These are phyloP conservation scores for Phrynocephalus versicolor DNA, from an alignment of 2,113 vertebrate species.

Conservation along the genomic window DNA sequence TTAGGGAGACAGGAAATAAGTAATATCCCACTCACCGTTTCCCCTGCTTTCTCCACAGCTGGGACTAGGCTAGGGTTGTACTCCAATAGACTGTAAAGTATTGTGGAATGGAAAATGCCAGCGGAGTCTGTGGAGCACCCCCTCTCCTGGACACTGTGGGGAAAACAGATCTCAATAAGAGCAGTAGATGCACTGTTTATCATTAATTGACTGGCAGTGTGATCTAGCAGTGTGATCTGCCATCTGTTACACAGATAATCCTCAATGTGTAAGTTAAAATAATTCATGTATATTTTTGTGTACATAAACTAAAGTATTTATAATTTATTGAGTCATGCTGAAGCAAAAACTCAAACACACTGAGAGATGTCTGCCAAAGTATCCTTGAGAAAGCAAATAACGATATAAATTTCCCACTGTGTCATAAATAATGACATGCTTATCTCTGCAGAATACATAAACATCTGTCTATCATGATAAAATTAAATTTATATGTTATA, in stretches of 20 bases:
- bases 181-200: not conserved
- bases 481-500: not conserved
- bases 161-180: not conserved
- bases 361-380: not conserved
- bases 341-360: not conserved
- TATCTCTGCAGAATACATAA: slow-evolving; percentile 5
- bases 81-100: too few relatives aligned
- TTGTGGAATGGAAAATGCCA: not conserved
- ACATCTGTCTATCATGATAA: not conserved
- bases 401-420: not conserved
- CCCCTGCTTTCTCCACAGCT: too few relatives aligned
- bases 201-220: not conserved
- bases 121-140: not conserved
- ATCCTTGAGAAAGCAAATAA: not conserved
- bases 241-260: not conserved
- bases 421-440: not conserved
- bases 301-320: not conserved
- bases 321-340: not conserved
- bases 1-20: too few relatives aligned
- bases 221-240: not conserved
- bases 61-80: too few relatives aligned
- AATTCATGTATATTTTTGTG: not conserved
- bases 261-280: not conserved
- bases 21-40: too few relatives aligned
- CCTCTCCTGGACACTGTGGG: not conserved